These are phyloP conservation scores for Enteromius viviparus DNA, from an alignment of 2,797 vertebrate species.

Conservation along the genomic window DNA sequence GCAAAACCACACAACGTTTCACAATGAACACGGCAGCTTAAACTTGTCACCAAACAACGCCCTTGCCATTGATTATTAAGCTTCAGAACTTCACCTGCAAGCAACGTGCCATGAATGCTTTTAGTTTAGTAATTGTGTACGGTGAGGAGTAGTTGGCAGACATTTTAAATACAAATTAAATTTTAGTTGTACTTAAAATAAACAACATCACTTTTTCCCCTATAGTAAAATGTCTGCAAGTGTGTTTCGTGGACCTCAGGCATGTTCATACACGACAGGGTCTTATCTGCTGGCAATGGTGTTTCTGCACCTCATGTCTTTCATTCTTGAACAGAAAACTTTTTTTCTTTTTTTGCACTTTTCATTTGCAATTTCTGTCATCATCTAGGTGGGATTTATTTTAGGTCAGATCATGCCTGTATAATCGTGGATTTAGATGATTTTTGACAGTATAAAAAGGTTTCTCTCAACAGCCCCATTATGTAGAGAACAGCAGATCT, in stretches of 20 bases:
- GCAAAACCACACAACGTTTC: not conserved
- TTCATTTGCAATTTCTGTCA: not conserved
- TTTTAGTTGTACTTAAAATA: not conserved
- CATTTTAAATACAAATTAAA: not conserved
- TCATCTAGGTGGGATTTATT: not conserved
- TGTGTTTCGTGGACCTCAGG: not conserved
- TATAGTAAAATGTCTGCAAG: not conserved
- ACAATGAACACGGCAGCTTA: not conserved
- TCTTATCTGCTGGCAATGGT: not conserved
- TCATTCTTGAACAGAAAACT: not conserved
- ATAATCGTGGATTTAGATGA: not conserved
- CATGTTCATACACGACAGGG: not conserved
- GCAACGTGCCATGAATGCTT: not conserved
- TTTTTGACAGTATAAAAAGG: not conserved
- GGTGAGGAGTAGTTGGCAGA: not conserved
- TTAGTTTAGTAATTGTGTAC: not conserved
- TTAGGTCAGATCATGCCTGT: not conserved
- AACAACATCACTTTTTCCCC: not conserved
- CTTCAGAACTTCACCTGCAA: not conserved
- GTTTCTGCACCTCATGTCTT: not conserved
- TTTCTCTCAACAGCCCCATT: not conserved
- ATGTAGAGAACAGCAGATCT: not conserved
- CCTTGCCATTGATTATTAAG: not conserved
- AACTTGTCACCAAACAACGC: not conserved
- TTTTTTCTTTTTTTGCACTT: too few relatives aligned